phyloP scores from a whole-genome alignment of 2,113 vertebrate genomes.

The Sander lucioperca region DNA sequence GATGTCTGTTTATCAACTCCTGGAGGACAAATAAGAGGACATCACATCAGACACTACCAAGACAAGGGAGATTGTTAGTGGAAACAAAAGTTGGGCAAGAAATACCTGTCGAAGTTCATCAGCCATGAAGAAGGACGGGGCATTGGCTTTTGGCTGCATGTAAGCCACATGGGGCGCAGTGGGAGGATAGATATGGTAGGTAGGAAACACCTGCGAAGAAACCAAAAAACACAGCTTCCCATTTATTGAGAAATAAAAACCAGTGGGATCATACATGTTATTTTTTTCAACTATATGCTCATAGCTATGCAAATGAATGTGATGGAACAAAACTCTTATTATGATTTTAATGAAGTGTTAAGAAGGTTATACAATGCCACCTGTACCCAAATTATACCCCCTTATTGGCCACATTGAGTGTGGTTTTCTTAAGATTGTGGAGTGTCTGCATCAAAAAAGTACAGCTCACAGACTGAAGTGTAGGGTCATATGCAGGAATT shows the following conservation, averaged over 20 bases:
- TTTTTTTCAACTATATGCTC: not conserved
- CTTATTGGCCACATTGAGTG: not conserved
- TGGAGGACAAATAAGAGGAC: conserved; percentile 60
- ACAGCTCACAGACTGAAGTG: not conserved
- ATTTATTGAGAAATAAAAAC: conserved; percentile 73
- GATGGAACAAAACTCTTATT: not conserved
- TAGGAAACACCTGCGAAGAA: conserved; percentile 94
- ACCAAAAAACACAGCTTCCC: conserved; percentile 64
- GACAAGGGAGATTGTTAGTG: not conserved
- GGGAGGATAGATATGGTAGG: conserved; percentile 98
- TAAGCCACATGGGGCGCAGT: conserved; percentile 98
- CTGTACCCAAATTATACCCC: not conserved
- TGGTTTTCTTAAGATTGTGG: not conserved
- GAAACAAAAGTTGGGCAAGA: not conserved
- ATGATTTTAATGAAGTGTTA: not conserved
- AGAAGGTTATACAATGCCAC: not conserved
- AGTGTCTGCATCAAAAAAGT: not conserved
- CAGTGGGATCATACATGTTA: not conserved
- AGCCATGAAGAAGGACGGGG: conserved; percentile 99
- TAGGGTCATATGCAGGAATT: not conserved
- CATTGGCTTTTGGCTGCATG: conserved; percentile 99
- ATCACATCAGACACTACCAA: conserved; percentile 12
- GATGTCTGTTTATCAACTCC: conserved; percentile 98
- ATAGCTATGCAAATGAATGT: not conserved
- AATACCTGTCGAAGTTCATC: conserved; percentile 98